Base-by-base conservation (phyloP, 1,140 invertebrate genomes). In the Chlorops oryzae region DNA sequence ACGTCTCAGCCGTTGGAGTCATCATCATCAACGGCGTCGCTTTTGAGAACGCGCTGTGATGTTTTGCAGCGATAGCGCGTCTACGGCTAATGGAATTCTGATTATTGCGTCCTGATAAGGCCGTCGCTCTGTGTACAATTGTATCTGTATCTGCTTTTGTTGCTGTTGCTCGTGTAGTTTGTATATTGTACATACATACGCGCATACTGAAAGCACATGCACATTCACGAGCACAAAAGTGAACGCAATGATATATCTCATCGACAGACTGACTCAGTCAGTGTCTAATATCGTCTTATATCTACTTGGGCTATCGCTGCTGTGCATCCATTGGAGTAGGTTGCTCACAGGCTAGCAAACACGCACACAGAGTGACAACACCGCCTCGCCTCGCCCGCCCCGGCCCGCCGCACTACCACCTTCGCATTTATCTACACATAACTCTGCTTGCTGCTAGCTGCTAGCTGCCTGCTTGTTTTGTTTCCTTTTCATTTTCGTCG, bases 1-100 rank as follows among this genome's bases (percentile, higher is more conserved):
- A n/a, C n/a, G n/a, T n/a, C n/a, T n/a, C n/a, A n/a, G n/a, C n/a
- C n/a, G n/a, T n/a, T n/a, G n/a, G n/a, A n/a, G n/a, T n/a, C n/a
- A n/a, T n/a, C n/a, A n/a, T n/a, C n/a, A n/a, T n/a, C n/a, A n/a
- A n/a, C n/a, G n/a, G n/a, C n/a, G n/a, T n/a, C n/a, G n/a, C n/a
- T n/a, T n/a, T n/a, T n/a, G n/a, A n/a, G n/a, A 28, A 45, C 42
- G 42, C 28, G 28, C 35, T 39, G 37, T 39, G 64, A 67, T 66
- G 64, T 61, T 66, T 66, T 60, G 59, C 48, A 51, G 58, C 55
- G 64, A 66, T 66, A 66, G 66, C 64, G 61, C 61, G 61, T 66
- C 64, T 66, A 67, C 65, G 62, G 65, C 65, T 69, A 69, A 69
- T 69, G 65, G 65, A 69, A 69, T 69, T 69, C 65, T 69, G 65